Conservation (phyloP, 64 coral and sea anemone species). For the Porites lutea region DNA sequence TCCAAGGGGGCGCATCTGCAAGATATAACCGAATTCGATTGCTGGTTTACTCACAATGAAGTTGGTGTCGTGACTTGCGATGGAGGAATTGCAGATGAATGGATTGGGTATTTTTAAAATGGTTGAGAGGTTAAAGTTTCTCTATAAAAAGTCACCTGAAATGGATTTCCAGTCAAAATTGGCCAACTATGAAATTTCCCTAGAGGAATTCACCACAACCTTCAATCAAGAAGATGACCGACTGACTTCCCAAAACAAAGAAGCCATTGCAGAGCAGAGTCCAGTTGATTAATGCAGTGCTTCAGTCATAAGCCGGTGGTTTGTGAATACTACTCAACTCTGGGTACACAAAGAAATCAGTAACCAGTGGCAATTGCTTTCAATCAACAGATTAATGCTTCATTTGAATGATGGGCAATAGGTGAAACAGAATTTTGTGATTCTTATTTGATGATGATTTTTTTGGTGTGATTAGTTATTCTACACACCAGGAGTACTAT, state of each 20-base stretch:
- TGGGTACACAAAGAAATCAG: slow-evolving; percentile 35
- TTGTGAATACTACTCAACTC: slow-evolving; percentile 23
- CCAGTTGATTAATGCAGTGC: slow-evolving; percentile 37
- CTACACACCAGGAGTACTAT: slow-evolving; percentile 9
- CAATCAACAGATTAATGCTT: slow-evolving; percentile 33
- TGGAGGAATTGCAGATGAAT: slow-evolving; percentile 30
- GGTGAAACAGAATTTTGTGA: neutral
- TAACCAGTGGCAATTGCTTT: slow-evolving; percentile 27
- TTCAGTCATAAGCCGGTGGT: slow-evolving; percentile 21
- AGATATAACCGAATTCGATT: no score
- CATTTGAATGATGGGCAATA: slow-evolving; percentile 8
- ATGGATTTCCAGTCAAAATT: slow-evolving; percentile 34
- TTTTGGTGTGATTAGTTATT: slow-evolving; percentile 22
- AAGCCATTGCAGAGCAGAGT: slow-evolving; percentile 37
- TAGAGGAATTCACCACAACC: slow-evolving; percentile 37
- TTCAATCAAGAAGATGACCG: slow-evolving; percentile 60
- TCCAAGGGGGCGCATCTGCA: no score
- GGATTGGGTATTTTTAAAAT: slow-evolving; percentile 25
- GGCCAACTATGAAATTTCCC: slow-evolving; percentile 35
- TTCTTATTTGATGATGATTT: slow-evolving; percentile 22
- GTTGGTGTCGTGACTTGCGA: no score
- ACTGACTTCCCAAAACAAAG: slow-evolving; percentile 35
- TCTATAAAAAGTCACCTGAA: slow-evolving; percentile 30
- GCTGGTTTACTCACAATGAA: no score
- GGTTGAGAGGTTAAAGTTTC: slow-evolving; percentile 32